Percentiles rank a stretch among this genome's conserved stretches.
These are phyloP conservation scores for Piprites chloris DNA, from an alignment of 2,113 vertebrate genomes.

Conservation along the genomic window DNA sequence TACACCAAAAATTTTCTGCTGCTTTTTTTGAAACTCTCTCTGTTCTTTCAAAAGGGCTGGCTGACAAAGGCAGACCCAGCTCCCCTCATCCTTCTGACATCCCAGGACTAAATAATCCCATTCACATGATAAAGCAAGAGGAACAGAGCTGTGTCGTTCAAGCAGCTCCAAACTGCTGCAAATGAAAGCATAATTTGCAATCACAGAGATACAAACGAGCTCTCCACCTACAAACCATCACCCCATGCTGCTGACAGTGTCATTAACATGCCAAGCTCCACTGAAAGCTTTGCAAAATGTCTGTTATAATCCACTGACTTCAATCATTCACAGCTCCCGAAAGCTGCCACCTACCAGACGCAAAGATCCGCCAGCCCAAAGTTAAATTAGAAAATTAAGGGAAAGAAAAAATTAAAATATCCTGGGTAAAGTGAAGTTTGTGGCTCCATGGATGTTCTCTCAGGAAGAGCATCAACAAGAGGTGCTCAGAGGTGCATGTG, in stretches of 20 bases:
- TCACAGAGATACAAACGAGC: background rate
- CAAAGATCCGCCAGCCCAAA: background rate
- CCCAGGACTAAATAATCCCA: background rate
- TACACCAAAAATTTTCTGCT: background rate
- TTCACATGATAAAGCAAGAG: background rate
- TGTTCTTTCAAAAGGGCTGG: background rate
- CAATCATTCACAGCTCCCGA: background rate
- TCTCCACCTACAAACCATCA: slow-evolving; percentile 18
- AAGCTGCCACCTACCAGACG: background rate
- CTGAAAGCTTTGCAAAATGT: background rate
- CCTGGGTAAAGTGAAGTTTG: background rate
- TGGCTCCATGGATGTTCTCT: background rate
- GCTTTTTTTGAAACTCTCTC: background rate
- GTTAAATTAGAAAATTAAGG: background rate
- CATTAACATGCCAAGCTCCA: slow-evolving; percentile 1
- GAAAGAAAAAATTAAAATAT: too few species aligned
- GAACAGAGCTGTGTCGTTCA: background rate
- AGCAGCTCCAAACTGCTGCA: slow-evolving; percentile 1
- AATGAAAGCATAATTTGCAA: slow-evolving; percentile 13
- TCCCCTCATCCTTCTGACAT: background rate
- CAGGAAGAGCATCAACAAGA: background rate
- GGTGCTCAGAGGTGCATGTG: background rate
- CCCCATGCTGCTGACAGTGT: background rate
- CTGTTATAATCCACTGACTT: slow-evolving; percentile 18
- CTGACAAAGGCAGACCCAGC: background rate